These are phyloP conservation scores for Contarinia nasturtii DNA, from an alignment of 1,140 invertebrate genomes.

Conservation along the genomic window DNA sequence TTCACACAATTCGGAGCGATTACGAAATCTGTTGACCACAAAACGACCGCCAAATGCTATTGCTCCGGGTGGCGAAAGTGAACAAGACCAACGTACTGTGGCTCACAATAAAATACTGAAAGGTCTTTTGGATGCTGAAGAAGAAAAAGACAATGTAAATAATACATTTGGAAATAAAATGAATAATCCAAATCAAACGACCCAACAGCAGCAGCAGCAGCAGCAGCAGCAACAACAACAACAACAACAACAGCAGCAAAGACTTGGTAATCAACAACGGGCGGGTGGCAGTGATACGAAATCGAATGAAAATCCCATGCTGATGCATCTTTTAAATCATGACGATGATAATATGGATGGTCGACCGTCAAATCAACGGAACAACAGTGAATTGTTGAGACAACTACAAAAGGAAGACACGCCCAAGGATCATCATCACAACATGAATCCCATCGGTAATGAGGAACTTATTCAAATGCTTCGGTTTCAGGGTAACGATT, in stretches of 20 bases:
- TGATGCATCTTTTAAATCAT: slow-evolving; percentile 60
- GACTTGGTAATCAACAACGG: slow-evolving; percentile 35
- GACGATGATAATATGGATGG: slow-evolving; percentile 35
- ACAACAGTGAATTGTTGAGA: slow-evolving; percentile 55
- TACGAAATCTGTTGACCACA: slow-evolving; percentile 42
- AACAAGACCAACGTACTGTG: slow-evolving; percentile 22
- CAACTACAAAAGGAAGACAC: slow-evolving; percentile 52
- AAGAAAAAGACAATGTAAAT: slow-evolving; percentile 43
- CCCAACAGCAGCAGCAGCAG: slow-evolving; percentile 3
- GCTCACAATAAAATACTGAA: slow-evolving; percentile 44
- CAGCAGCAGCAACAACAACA: slow-evolving; percentile 20
- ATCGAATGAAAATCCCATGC: slow-evolving; percentile 1
- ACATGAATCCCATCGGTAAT: slow-evolving; percentile 7
- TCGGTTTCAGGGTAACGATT: slow-evolving; percentile 33
- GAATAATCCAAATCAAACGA: background rate
- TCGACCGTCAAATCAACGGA: slow-evolving; percentile 35
- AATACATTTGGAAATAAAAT: background rate
- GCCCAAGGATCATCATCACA: slow-evolving; percentile 7
- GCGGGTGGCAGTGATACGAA: background rate
- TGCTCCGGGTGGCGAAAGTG: slow-evolving; percentile 8
- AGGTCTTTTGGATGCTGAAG: slow-evolving; percentile 58
- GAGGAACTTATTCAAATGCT: slow-evolving; percentile 35
- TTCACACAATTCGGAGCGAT: slow-evolving; percentile 34
- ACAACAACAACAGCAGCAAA: slow-evolving; percentile 27
- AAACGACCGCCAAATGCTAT: slow-evolving; percentile 22